Evolutionary conservation across 2,113 vertebrate species (phyloP), one percentile per base, ranked within the genome.

Genomic region (Sprattus sprattus): DNA sequence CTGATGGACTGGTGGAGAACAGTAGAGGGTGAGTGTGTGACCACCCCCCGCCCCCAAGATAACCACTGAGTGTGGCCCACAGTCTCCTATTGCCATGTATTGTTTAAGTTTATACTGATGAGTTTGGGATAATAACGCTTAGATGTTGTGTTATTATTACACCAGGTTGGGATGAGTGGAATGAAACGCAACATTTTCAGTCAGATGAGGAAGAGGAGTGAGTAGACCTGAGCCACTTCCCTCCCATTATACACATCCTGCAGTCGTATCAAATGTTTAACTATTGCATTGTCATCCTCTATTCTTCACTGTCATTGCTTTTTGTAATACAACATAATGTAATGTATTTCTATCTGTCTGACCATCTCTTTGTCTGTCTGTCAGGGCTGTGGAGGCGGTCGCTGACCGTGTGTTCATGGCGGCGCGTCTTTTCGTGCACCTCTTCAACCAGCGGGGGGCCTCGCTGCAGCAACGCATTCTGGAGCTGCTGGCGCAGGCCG

Each of bases 391-490:
- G 82, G 95, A 94, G 49, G 25, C 92, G 6, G 94, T 92, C 0
- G 95, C 95, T 0, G 94, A 95, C n/a, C 94, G 94, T 1, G 92
- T 95, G 81, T 96, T 93, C 90, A 93, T 94, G 93, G 93, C 93
- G 0, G 94, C 94, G 11, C 92, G 93, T 10, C 92, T 95, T 4
- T 95, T 94, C 0, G 92, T 95, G 0, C 91, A 89, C 57, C 90
- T 95, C 4, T 93, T 95, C 85, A 91, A 91, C 90, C 89, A 89
- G 80, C 91, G 90, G 0, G 92, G 94, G 0, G 89, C 84, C 9
- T 91, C 90, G 0, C 91, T 96, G 20, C 92, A 94, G 89, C 86
- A 91, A 87, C 91, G 91, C 0, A 90, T 95, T 84, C 86, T 91
- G 1, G 93, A 93, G 88, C 90, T 96, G 22, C 91, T 94, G 0